Conservation (phyloP, 2,888 invertebrate genomes). For the Lasioglossum oenotherae region DNA sequence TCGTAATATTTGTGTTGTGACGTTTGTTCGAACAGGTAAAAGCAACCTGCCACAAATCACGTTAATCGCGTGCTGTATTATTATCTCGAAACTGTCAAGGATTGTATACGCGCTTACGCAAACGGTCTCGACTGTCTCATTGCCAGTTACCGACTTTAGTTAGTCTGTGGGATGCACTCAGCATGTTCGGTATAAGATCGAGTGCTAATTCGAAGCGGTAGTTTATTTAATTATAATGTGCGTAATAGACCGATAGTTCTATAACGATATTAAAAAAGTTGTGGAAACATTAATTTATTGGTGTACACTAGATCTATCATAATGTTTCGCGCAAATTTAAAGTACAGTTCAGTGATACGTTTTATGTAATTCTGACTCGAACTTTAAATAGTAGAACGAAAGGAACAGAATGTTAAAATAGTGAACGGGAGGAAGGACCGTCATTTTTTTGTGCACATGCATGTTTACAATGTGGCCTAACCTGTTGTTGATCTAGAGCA, state of each 20-base stretch:
- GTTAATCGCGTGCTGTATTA: background rate
- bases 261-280: background rate
- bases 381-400: background rate
- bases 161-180: conserved; percentile 14
- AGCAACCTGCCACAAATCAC: background rate
- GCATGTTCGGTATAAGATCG: conserved; percentile 12
- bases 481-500: background rate
- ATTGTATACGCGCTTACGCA: conserved; percentile 32
- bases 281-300: background rate
- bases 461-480: background rate
- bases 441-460: background rate
- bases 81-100: conserved; percentile 26
- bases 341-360: background rate
- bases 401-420: background rate
- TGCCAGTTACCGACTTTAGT: conserved; percentile 19
- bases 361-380: background rate
- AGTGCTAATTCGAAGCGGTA: background rate
- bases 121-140: conserved; percentile 22
- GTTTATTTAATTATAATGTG: too few species aligned
- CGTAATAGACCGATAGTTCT: background rate
- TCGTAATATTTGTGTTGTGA: background rate
- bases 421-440: too few species aligned
- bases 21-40: background rate
- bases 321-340: background rate
- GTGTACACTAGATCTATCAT: background rate